Percentiles rank a stretch among this genome's conserved stretches.
Conservation (phyloP, 37 sponge, comb jelly and placozoan genomes). For the Agelas oroides region DNA sequence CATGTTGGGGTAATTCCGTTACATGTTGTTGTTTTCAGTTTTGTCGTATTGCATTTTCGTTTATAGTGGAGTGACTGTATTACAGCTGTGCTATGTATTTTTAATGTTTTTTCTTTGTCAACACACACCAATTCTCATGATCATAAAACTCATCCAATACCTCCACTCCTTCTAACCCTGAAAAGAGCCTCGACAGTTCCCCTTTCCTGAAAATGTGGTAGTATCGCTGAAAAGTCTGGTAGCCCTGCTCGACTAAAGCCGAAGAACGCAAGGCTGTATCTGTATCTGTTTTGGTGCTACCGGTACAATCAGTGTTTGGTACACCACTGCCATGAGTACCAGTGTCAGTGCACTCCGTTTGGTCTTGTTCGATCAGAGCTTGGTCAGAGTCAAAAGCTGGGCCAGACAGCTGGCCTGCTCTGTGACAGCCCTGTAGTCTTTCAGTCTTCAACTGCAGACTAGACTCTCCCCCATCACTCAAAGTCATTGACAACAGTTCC, state of each 20-base stretch:
- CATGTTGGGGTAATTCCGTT: too few relatives aligned
- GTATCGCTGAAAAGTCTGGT: conserved; percentile 83
- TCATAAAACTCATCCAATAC: conserved; percentile 88
- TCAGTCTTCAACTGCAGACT: neutral
- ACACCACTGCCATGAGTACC: neutral
- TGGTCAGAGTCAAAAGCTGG: too few relatives aligned
- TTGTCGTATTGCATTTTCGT: too few relatives aligned
- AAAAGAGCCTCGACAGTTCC: conserved; percentile 73
- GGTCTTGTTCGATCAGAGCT: too few relatives aligned
- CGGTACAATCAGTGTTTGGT: neutral
- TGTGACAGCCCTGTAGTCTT: neutral
- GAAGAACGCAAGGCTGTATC: neutral
- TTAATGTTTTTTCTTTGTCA: conserved; percentile 38
- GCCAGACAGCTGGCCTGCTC: neutral
- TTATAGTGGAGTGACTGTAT: too few relatives aligned
- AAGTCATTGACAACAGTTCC: neutral
- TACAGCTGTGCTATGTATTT: too few relatives aligned
- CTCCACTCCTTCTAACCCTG: conserved; percentile 17
- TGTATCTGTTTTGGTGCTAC: too few relatives aligned
- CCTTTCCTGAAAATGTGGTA: conserved; percentile 95
- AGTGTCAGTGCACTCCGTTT: too few relatives aligned
- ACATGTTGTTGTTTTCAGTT: too few relatives aligned
- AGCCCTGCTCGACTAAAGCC: conserved; percentile 35
- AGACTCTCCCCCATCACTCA: neutral
- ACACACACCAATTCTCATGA: conserved; percentile 98